Percentiles rank a stretch among this genome's conserved stretches.
Conservation (phyloP, 2,888 invertebrate species). For the Operophtera brumata region DNA sequence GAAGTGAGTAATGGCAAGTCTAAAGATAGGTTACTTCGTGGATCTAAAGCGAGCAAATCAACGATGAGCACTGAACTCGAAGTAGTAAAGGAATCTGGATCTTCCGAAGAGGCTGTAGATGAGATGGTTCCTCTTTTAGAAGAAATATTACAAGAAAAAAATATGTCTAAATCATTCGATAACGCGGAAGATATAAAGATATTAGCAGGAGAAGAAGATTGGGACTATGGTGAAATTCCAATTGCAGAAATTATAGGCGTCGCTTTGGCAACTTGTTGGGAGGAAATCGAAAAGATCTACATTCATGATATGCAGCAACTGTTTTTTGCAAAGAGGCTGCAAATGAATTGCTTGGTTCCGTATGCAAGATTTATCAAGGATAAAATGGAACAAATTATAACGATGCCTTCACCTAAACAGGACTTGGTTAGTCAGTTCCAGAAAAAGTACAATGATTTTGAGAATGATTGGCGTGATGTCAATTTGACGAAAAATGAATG, state of each 20-base stretch:
- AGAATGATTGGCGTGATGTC: constrained; percentile 79
- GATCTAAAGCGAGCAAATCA: constrained; percentile 52
- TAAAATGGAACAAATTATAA: constrained; percentile 78
- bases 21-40: constrained; percentile 51
- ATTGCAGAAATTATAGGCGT: constrained; percentile 57
- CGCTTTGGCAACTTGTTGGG: constrained; percentile 75
- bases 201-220: constrained; percentile 68
- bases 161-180: constrained; percentile 32
- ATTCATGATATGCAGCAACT: constrained; percentile 77
- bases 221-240: constrained; percentile 70
- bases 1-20: constrained; percentile 53
- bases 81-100: constrained; percentile 49
- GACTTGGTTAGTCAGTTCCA: constrained; percentile 80
- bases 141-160: constrained; percentile 41
- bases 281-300: constrained; percentile 72
- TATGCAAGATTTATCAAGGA: constrained; percentile 78
- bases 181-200: constrained; percentile 48
- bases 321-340: constrained; percentile 79
- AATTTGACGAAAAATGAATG: constrained; percentile 82
- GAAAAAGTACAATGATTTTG: constrained; percentile 80
- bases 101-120: constrained; percentile 39
- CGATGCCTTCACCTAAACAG: constrained; percentile 81
- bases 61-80: constrained; percentile 46
- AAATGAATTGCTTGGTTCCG: constrained; percentile 78
- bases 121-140: constrained; percentile 38